Evolutionary conservation across 1,140 invertebrate species (phyloP), one percentile per base, ranked within the genome.

Genomic region (Drosophila pallidifrons): DNA sequence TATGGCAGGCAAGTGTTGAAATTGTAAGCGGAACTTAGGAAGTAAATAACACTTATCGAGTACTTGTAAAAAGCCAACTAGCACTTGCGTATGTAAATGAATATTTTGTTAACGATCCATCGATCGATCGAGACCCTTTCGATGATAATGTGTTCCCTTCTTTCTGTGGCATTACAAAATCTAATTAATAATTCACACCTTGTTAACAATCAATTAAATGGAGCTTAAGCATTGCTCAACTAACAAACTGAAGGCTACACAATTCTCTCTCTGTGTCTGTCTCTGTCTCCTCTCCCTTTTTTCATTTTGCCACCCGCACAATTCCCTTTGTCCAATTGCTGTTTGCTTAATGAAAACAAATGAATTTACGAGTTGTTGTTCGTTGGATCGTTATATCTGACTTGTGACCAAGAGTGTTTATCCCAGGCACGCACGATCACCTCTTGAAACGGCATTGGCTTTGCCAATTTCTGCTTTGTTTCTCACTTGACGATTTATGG

Each of bases 311-410:
- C 41, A 25, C 47, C 64, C 51, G 30, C 75, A 25, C 15, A 11
- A 25, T 38, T 28, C 59, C 59, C 30, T 67, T 59, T 64, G 51
- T 55, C 45, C 64, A 51, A 59, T 38, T 64, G 46, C 43, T 35
- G 41, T 49, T 75, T 73, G 66, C 83, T 88, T 82, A 83, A 89
- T 88, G 80, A 89, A 83, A 83, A 88, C 77, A 88, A 83, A 89
- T 89, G 67, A 88, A 85, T 88, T 89, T 87, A 87, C 67, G 83
- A 74, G 65, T 58, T 66, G 79, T 69, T 46, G 41, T 6, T 58
- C 20, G 54, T 70, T 30, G 15, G 68, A 38, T 38, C 38, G 20
- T 30, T 43, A 25, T 25, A 25, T 25, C 20, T 25, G 10, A 16
- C 20, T 25, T 77, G 65, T 28, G 71, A 65, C 5, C 77, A 54